These are phyloP conservation scores for Daboia siamensis DNA, from an alignment of 2,113 vertebrate genomes.

Conservation along the genomic window DNA sequence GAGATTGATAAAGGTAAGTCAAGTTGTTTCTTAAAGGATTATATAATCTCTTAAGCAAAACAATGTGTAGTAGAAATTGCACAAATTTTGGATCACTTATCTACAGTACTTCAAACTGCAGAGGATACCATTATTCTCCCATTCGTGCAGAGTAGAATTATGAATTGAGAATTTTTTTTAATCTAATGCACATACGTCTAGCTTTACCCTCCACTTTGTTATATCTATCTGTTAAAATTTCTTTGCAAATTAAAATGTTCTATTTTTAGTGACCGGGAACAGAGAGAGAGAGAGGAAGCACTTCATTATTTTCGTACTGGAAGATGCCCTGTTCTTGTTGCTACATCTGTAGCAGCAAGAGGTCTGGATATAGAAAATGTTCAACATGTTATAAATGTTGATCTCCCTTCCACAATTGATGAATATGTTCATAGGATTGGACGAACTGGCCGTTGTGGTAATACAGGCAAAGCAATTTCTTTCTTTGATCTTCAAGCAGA, in stretches of 20 bases:
- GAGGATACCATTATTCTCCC: background rate
- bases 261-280: conserved; percentile 82
- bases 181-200: background rate
- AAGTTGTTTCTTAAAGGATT: background rate
- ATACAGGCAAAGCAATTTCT: conserved; percentile 83
- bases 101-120: background rate
- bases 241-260: background rate
- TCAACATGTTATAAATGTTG: conserved; percentile 92
- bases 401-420: conserved; percentile 85
- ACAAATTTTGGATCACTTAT: background rate
- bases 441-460: conserved; percentile 92
- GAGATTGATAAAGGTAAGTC: background rate
- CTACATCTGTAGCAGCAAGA: conserved; percentile 91
- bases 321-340: conserved; percentile 85
- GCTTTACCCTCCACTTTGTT: background rate
- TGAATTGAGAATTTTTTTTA: background rate
- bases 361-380: conserved; percentile 93
- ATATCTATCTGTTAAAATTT: background rate
- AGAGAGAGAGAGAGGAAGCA: conserved; percentile 85
- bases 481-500: conserved; percentile 82
- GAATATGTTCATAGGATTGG: conserved; percentile 96
- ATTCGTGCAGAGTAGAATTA: background rate
- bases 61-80: background rate
- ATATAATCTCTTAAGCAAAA: background rate
- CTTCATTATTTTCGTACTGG: conserved; percentile 85